These are phyloP conservation scores for Laticauda colubrina DNA, from an alignment of 2,113 vertebrate species.

Conservation along the genomic window DNA sequence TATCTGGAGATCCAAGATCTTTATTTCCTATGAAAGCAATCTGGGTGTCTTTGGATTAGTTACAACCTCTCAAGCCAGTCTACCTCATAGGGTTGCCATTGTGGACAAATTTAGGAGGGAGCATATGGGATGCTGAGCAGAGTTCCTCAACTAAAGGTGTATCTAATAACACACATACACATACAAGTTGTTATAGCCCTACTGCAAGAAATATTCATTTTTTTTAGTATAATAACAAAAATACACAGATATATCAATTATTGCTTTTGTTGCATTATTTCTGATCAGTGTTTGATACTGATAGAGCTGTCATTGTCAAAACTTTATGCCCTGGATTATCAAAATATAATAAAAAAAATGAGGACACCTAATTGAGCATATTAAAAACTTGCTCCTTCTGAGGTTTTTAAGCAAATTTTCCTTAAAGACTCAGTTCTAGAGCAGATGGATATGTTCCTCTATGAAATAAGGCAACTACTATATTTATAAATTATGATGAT, in stretches of 20 bases:
- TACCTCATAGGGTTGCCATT: neutral
- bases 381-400: neutral
- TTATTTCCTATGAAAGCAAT: neutral
- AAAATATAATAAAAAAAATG: neutral
- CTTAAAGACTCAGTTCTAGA: neutral
- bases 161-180: too few species aligned
- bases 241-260: neutral
- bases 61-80: neutral
- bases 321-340: neutral
- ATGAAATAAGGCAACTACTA: neutral
- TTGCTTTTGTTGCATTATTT: neutral
- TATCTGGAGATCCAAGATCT: neutral
- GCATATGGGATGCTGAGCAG: too few species aligned
- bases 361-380: neutral
- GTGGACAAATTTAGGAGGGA: too few species aligned
- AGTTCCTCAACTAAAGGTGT: too few species aligned
- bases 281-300: neutral
- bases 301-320: neutral
- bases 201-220: neutral
- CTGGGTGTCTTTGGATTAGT: neutral
- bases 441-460: neutral
- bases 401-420: neutral
- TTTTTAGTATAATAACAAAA: neutral
- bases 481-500: neutral
- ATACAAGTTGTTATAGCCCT: too few species aligned